A percentile compares a stretch with the other conserved stretches of the same genome.
These are phyloP conservation scores for Electrona antarctica DNA, from an alignment of 2,113 vertebrate genomes.

Conservation along the genomic window DNA sequence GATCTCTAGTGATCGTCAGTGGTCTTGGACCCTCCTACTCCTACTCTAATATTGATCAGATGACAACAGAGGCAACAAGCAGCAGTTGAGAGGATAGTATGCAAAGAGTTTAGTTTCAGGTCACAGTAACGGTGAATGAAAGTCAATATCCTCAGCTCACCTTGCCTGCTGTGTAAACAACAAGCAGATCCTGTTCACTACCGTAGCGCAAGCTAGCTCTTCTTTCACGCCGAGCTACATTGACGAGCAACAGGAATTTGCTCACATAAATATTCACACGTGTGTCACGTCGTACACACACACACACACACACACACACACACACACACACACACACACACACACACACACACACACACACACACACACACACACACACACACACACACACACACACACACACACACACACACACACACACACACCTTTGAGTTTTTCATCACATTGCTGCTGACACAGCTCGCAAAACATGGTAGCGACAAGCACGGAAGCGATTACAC, in stretches of 20 bases:
- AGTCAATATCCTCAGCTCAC: conserved; percentile 5
- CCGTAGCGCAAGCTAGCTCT: not conserved
- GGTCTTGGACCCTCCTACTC: no score
- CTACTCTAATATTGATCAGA: no score
- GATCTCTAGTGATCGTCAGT: no score
- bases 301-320: not conserved
- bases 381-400: no score
- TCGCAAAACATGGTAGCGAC: conserved; percentile 14
- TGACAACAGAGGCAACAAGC: not conserved
- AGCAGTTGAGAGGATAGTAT: not conserved
- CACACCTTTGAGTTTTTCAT: no score
- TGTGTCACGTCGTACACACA: not conserved
- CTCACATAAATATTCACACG: not conserved
- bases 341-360: not conserved
- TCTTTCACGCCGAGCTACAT: not conserved
- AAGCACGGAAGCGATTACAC: not conserved
- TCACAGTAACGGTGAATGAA: not conserved
- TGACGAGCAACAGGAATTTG: not conserved
- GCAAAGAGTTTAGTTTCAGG: not conserved
- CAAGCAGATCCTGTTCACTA: not conserved
- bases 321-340: not conserved
- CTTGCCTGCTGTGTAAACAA: not conserved
- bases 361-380: no score
- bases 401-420: no score
- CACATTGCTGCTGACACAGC: conserved; percentile 13